Conservation (phyloP, 2,113 vertebrate genomes). For the Ammodytes dubius region DNA sequence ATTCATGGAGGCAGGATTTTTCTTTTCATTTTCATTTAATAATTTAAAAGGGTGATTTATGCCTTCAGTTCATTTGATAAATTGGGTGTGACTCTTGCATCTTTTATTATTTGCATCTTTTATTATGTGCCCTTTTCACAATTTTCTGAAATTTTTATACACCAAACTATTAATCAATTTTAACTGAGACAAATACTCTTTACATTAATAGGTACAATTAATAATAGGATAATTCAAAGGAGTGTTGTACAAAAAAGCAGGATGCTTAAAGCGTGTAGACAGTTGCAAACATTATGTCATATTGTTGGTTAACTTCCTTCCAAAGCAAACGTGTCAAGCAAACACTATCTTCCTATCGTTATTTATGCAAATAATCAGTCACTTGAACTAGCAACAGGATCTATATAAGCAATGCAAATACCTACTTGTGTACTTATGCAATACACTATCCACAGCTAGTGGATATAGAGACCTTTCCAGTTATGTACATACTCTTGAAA, state of each 20-base stretch:
- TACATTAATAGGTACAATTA: background rate
- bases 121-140: too few relatives aligned
- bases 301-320: background rate
- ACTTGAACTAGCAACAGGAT: background rate
- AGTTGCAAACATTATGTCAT: too few relatives aligned
- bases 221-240: too few relatives aligned
- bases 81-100: background rate
- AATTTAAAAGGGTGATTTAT: background rate
- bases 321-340: background rate
- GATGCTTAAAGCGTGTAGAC: background rate
- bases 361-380: background rate
- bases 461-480: background rate
- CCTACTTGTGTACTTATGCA: background rate
- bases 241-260: background rate
- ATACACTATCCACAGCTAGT: background rate
- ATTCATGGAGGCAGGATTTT: constrained; percentile 1
- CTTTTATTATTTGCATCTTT: too few relatives aligned
- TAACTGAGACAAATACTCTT: background rate
- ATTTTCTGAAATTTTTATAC: too few relatives aligned
- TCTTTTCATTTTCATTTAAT: background rate
- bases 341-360: background rate
- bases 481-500: background rate
- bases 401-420: background rate
- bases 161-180: too few relatives aligned
- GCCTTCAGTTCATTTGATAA: background rate